A percentile compares a stretch with the other conserved stretches of the same genome.
Conservation (phyloP, 2,797 vertebrate species). For the Catamblyrhynchus diadema region DNA sequence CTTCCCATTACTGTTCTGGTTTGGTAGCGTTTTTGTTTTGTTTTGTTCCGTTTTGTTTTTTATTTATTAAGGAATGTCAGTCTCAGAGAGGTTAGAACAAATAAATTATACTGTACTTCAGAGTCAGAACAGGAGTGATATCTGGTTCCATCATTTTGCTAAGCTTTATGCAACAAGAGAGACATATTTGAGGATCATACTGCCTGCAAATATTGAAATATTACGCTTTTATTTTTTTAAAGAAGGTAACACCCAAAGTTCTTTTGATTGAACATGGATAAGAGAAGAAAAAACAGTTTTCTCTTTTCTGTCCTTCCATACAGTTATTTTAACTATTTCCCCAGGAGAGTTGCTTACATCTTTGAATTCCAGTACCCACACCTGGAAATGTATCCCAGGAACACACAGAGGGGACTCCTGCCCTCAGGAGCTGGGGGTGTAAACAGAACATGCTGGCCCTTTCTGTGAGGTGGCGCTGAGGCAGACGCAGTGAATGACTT, state of each 20-base stretch:
- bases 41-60: not conserved
- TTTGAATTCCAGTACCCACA: not conserved
- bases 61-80: not conserved
- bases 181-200: not conserved
- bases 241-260: not conserved
- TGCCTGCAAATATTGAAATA: not conserved
- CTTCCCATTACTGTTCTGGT: not conserved
- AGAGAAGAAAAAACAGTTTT: not conserved
- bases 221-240: not conserved
- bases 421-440: not conserved
- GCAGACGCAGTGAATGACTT: not conserved
- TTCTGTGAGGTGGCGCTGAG: not conserved
- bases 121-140: not conserved
- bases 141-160: not conserved
- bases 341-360: not conserved
- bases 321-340: not conserved
- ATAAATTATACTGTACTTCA: not conserved
- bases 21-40: not conserved
- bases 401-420: accelerated
- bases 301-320: not conserved
- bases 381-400: not conserved
- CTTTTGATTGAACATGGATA: not conserved
- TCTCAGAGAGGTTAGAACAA: not conserved
- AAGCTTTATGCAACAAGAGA: not conserved
- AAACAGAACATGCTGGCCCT: not conserved